Conservation (phyloP, 2,797 vertebrate genomes). For the Smutsia gigantea region DNA sequence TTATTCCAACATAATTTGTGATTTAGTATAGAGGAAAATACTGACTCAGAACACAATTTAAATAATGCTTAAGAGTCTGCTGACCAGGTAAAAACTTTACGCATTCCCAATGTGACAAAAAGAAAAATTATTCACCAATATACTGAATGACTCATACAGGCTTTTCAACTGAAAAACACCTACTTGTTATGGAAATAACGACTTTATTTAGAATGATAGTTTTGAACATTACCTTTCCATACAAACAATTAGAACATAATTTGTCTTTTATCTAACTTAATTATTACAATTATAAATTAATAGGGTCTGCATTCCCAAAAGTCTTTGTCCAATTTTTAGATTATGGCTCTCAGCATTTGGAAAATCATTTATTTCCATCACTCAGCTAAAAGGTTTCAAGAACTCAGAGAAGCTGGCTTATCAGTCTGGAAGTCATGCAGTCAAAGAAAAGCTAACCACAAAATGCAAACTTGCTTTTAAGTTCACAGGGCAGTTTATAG, state of each 20-base stretch:
- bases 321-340: constrained; percentile 60
- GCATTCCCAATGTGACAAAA: not conserved
- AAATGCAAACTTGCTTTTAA: constrained; percentile 85
- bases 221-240: constrained; percentile 16
- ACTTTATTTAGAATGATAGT: constrained; percentile 14
- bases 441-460: constrained; percentile 82
- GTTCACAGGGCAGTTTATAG: constrained; percentile 81
- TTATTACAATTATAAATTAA: constrained; percentile 74
- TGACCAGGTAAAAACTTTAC: not conserved
- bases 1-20: not conserved
- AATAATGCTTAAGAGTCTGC: not conserved
- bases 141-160: not conserved
- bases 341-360: constrained; percentile 73
- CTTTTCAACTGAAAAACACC: constrained; percentile 32
- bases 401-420: constrained; percentile 77
- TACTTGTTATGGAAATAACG: not conserved
- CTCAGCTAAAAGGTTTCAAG: constrained; percentile 72
- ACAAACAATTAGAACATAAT: constrained; percentile 36
- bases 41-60: not conserved
- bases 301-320: constrained; percentile 44
- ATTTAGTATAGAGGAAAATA: not conserved
- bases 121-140: not conserved
- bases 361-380: constrained; percentile 82
- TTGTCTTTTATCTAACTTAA: constrained; percentile 52
- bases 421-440: constrained; percentile 78